Evolutionary conservation across 1,140 invertebrate species (phyloP), one percentile per base, ranked within the genome.

Genomic region (Achatina immaculata): DNA sequence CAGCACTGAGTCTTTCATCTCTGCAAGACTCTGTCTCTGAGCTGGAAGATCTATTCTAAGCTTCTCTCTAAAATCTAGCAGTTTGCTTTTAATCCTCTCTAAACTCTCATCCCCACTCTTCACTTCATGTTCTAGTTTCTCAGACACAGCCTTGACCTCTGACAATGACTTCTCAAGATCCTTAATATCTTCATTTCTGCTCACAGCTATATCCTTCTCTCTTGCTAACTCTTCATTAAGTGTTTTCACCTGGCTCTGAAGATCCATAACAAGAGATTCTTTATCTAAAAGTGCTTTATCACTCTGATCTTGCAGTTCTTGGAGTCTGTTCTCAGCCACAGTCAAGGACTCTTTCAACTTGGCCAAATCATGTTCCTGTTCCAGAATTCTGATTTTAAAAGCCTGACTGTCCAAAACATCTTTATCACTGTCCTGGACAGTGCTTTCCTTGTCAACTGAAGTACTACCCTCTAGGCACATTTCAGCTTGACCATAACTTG

Each of bases 221-320:
- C 62, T 24, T 7, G 24, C 3, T 14, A 76, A 28, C 24, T 76
- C 74, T 40, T 65, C 36, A 19, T 14, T 40, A 7, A 65, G 16
- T 34, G 16, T 62, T 40, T 28, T 42, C 58, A 78, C 0, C 24
- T 78, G 34, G 28, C 34, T 48, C 43, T 68, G 36, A 58, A 78
- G 58, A 66, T 48, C 16, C 6, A 28, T 21, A 68, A 78, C 51
- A 38, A 36, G 43, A 58, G 31, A 31, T 40, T 45, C 80, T 36
- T 82, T 72, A 24, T 40, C 42, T 73, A 42, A 65, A 36, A 84
- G 21, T 66, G 80, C 80, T 24, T 76, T 83, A 21, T 83, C 80
- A 62, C 78, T 72, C 58, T 81, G n/a, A 11, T 81, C 68, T 65
- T 82, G 48, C n/a, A 86, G 65, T 34, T 58, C 48, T 36, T 24